phyloP scores from a whole-genome alignment of 1,140 invertebrate species.

The Penaeus vannamei region DNA sequence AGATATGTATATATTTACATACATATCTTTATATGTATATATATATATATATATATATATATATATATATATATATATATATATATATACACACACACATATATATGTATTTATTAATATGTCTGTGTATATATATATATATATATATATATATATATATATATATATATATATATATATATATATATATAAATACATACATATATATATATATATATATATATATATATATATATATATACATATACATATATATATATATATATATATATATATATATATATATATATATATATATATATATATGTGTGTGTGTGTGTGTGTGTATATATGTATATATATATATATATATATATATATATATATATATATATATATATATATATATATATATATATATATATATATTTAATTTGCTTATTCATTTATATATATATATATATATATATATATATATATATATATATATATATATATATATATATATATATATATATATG shows the following conservation, averaged over 20 bases:
- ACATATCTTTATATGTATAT: too few species aligned
- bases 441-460: not conserved
- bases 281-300: constrained; percentile 28
- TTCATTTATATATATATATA: too few species aligned
- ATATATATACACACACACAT: too few species aligned
- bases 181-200: not conserved
- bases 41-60: too few species aligned
- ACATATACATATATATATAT: constrained; percentile 10
- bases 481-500: constrained; percentile 1
- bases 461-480: not conserved
- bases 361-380: not conserved
- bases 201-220: too few species aligned
- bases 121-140: too few species aligned
- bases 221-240: too few species aligned
- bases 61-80: too few species aligned
- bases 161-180: not conserved
- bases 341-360: not conserved
- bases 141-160: too few species aligned
- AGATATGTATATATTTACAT: too few species aligned
- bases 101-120: too few species aligned
- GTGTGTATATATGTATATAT: not conserved
- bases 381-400: not conserved
- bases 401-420: not conserved
- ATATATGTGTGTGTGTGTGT: not conserved
- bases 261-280: constrained; percentile 33